Conservation (phyloP, 1,140 invertebrate species). For the Atta colombica region DNA sequence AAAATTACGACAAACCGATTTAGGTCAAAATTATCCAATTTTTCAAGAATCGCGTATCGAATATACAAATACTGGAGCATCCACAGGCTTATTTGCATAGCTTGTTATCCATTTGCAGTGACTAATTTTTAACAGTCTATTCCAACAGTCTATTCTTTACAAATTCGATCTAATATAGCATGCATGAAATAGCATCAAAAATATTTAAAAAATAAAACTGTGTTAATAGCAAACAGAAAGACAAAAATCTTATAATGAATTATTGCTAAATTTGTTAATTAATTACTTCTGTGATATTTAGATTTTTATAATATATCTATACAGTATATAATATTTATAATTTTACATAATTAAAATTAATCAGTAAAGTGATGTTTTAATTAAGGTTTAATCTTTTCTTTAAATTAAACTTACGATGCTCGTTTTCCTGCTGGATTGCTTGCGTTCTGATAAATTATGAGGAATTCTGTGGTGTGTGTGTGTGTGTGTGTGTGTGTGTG, state of each 20-base stretch:
- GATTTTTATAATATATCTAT: background rate
- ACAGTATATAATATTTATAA: background rate
- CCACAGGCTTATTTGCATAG: background rate
- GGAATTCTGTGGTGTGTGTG: too few species aligned
- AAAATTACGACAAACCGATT: constrained; percentile 11
- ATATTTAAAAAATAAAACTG: background rate
- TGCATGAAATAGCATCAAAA: background rate
- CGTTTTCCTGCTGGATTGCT: too few species aligned
- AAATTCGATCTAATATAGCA: background rate
- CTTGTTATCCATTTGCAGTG: constrained; percentile 2
- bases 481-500: too few species aligned
- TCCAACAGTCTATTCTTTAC: background rate
- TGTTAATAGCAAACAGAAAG: background rate
- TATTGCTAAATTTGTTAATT: background rate
- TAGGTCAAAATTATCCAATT: constrained; percentile 18
- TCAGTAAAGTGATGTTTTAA: background rate
- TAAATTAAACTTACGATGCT: background rate
- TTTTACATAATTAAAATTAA: background rate
- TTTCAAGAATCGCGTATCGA: background rate
- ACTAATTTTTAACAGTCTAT: background rate
- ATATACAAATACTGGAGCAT: background rate
- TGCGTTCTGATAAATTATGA: too few species aligned
- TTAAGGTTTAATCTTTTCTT: background rate
- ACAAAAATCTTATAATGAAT: background rate
- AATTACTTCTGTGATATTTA: background rate